Conservation (phyloP, 2,113 vertebrate species). For the Neolamprologus ventralis region DNA sequence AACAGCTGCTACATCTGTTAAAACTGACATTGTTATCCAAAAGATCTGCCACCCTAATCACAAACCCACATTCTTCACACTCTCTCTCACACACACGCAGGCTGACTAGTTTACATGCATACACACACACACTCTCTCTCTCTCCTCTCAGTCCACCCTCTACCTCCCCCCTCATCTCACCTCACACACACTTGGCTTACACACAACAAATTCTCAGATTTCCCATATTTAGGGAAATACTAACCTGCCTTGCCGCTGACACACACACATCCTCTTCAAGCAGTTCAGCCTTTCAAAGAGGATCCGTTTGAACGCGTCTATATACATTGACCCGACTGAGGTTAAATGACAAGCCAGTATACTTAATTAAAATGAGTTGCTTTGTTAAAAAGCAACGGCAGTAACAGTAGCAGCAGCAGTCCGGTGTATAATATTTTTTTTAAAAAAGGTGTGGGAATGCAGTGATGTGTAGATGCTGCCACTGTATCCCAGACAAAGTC, state of each 20-base stretch:
- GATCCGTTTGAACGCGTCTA: slow-evolving; percentile 78
- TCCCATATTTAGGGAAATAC: slow-evolving; percentile 60
- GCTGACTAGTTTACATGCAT: slow-evolving; percentile 1
- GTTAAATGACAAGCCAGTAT: slow-evolving; percentile 11
- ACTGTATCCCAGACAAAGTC: slow-evolving; percentile 45
- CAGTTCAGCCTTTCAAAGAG: slow-evolving; percentile 74
- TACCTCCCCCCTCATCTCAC: background rate
- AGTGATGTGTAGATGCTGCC: slow-evolving; percentile 3
- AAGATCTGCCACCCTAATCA: slow-evolving; percentile 29
- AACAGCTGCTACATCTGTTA: background rate
- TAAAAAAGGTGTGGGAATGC: background rate
- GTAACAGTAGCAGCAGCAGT: background rate
- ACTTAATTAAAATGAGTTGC: slow-evolving; percentile 6
- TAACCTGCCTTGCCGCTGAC: slow-evolving; percentile 76
- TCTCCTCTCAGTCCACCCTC: background rate
- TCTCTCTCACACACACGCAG: background rate
- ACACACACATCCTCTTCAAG: slow-evolving; percentile 78
- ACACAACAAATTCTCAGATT: slow-evolving; percentile 40
- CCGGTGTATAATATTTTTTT: background rate
- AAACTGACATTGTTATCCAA: background rate
- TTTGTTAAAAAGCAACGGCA: background rate
- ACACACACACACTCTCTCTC: background rate
- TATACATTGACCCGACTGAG: slow-evolving; percentile 72
- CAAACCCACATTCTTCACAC: background rate
- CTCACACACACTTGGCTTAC: slow-evolving; percentile 12